phyloP scores from a whole-genome alignment of 2,797 vertebrate genomes.

The Pygocentrus nattereri region DNA sequence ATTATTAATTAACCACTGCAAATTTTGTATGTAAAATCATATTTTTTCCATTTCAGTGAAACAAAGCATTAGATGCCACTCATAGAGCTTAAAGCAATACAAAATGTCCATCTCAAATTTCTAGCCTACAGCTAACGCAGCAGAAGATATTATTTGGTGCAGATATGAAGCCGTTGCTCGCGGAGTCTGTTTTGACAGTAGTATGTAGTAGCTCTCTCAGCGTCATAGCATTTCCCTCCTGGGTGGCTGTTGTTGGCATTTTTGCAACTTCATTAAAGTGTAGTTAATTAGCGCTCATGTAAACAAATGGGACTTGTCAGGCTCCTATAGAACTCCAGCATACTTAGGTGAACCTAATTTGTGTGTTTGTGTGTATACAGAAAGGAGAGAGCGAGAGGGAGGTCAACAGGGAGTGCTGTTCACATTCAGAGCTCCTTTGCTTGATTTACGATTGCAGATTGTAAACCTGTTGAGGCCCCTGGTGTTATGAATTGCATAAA shows the following conservation, averaged over 20 bases:
- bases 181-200: background rate
- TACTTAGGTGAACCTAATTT: constrained; percentile 29
- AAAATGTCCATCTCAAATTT: background rate
- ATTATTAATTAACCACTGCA: no score
- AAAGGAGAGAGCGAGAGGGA: background rate
- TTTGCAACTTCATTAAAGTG: constrained; percentile 48
- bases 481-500: constrained; percentile 41
- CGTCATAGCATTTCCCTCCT: constrained; percentile 16
- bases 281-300: constrained; percentile 59
- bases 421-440: constrained; percentile 6
- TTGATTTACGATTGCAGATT: constrained; percentile 43
- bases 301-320: constrained; percentile 61
- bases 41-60: no score
- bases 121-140: background rate
- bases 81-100: background rate
- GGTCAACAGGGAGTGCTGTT: constrained; percentile 27
- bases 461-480: constrained; percentile 45
- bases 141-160: background rate
- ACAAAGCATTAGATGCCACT: no score
- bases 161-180: background rate
- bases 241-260: constrained; percentile 45
- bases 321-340: constrained; percentile 46
- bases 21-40: no score
- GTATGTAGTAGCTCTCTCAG: background rate
- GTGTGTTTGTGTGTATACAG: constrained; percentile 20